Conservation (phyloP, 2,888 invertebrate genomes). For the Chromoteleia sp. region DNA sequence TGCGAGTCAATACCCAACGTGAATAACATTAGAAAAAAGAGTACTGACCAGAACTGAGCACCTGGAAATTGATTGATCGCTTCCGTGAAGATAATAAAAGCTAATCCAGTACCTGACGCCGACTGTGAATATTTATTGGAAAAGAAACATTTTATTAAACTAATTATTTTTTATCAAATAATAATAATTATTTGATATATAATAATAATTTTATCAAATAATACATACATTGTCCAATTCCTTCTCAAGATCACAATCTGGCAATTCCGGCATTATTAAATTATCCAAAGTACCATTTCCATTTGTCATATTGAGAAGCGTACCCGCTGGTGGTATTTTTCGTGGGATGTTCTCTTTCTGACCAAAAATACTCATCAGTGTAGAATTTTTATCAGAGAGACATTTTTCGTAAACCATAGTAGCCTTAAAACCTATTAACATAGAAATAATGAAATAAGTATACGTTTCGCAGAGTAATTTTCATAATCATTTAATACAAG, state of each 20-base stretch:
- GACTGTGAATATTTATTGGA: constrained; percentile 87
- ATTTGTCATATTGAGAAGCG: constrained; percentile 85
- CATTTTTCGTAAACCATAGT: constrained; percentile 93
- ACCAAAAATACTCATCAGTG: constrained; percentile 87
- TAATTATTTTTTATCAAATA: too few species aligned
- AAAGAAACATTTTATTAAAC: too few species aligned
- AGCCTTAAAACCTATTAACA: constrained; percentile 90
- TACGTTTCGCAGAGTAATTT: too few species aligned
- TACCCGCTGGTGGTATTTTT: constrained; percentile 87
- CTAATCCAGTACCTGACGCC: constrained; percentile 97
- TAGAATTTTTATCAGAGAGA: constrained; percentile 87
- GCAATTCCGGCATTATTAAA: constrained; percentile 88
- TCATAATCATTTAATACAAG: neutral
- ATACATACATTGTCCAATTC: constrained; percentile 94
- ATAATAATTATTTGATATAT: too few species aligned
- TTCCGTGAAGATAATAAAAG: constrained; percentile 98
- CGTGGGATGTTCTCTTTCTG: constrained; percentile 85
- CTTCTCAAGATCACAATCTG: constrained; percentile 92
- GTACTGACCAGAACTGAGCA: constrained; percentile 97
- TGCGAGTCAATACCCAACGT: constrained; percentile 98
- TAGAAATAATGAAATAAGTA: too few species aligned
- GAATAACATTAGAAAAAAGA: constrained; percentile 98
- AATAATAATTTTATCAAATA: too few species aligned
- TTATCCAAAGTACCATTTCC: constrained; percentile 86
- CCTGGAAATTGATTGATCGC: constrained; percentile 99